These are phyloP conservation scores for Betta splendens DNA, from an alignment of 2,797 vertebrate genomes.

Conservation along the genomic window DNA sequence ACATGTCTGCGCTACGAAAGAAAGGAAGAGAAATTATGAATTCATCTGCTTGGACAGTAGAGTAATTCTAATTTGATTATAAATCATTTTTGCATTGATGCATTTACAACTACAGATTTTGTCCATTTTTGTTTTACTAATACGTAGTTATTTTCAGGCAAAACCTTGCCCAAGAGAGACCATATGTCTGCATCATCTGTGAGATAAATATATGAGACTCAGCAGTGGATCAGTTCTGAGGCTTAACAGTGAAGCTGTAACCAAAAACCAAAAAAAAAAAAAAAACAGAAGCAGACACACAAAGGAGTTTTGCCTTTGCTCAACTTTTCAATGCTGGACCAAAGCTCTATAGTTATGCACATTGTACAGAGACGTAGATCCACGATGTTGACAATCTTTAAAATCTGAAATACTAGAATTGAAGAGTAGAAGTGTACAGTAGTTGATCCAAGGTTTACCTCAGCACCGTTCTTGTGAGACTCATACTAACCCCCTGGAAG, in stretches of 20 bases:
- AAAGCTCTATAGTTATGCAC: constrained; percentile 99
- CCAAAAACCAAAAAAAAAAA: too few species aligned
- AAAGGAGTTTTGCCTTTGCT: constrained; percentile 86
- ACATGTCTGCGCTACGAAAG: constrained; percentile 29
- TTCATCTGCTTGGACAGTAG: background rate
- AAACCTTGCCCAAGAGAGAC: constrained; percentile 42
- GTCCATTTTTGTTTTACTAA: constrained; percentile 20
- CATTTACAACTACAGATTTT: constrained; percentile 23
- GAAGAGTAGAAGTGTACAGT: constrained; percentile 81
- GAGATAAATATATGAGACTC: constrained; percentile 32
- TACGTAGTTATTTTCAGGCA: constrained; percentile 16
- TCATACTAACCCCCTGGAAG: constrained; percentile 66
- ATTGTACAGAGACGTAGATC: constrained; percentile 98
- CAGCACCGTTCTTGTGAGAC: constrained; percentile 88
- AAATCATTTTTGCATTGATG: background rate
- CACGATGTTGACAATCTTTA: constrained; percentile 97
- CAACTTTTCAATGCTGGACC: constrained; percentile 96
- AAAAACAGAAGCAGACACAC: constrained; percentile 76
- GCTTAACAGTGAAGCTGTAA: constrained; percentile 92
- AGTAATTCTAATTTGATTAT: background rate
- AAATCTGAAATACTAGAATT: constrained; percentile 86
- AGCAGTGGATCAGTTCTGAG: constrained; percentile 82
- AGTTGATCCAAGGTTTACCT: constrained; percentile 90
- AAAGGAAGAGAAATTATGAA: background rate
- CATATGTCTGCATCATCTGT: constrained; percentile 32